Base-by-base conservation (phyloP, 2,888 invertebrate genomes). In the Stenodera caucasica region DNA sequence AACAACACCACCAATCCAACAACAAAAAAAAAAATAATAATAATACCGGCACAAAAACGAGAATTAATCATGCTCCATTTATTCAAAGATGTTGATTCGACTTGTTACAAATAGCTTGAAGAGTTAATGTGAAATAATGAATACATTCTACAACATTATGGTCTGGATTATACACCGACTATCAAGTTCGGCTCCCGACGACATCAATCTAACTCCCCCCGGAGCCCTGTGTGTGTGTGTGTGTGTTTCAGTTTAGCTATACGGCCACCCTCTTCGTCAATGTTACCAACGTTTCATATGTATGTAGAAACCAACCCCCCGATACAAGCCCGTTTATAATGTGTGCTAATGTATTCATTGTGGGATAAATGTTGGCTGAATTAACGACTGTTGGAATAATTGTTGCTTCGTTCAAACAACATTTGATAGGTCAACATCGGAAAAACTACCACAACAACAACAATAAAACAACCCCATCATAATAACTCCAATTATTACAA, bases 71-170 rank as follows among this genome's bases (percentile, higher is more conserved):
- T n/a, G n/a, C n/a, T n/a, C n/a, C n/a, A n/a, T n/a, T n/a, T n/a
- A n/a, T n/a, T n/a, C n/a, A 9, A 40, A 40, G 37, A 35, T 14
- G 35, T 35, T 35, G 35, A 40, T 15, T 18, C 9, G 11, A 18
- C 18, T 40, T 40, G 71, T 77, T 76, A 79, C 78, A 78, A 80
- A 79, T 78, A 74, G 76, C 77, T 74, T 66, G 64, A 73, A 70
- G 75, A 77, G 77, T 78, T 78, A 79, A 79, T 77, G 77, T 71
- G 78, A 76, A 80, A 78, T 80, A 80, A 80, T 80, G 80, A 80
- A 80, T 80, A 80, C 79, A 80, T 80, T 80, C 79, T 78, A 78
- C 78, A 78, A 77, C 77, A 78, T 80, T 80, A 80, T 77, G 80
- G 80, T 80, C 78, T 75, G 77, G 80, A 80, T 80, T 79, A 80